Conservation (phyloP, 2,797 vertebrate genomes). For the Arrhamphus sclerolepis region DNA sequence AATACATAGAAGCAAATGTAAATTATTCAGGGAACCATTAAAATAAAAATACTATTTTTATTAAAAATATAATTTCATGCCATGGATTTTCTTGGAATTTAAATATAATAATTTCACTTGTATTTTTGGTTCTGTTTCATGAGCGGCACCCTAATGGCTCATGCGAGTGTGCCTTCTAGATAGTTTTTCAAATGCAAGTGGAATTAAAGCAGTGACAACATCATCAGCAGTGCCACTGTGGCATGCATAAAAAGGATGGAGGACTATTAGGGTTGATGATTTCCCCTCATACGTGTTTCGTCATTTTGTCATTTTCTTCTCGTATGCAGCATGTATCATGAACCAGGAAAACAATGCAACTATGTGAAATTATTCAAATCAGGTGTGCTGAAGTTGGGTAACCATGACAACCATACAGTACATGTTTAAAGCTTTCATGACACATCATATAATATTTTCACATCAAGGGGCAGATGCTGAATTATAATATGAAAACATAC, state of each 20-base stretch:
- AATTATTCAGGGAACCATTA: no score
- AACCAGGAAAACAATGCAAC: conserved; percentile 31
- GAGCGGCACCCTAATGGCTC: conserved; percentile 40
- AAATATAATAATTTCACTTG: no score
- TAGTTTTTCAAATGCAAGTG: conserved; percentile 49
- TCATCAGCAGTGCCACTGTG: conserved; percentile 56
- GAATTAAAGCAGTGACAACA: conserved; percentile 47
- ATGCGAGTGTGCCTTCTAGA: conserved; percentile 33
- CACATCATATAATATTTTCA: not conserved
- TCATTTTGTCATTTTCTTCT: conserved; percentile 38
- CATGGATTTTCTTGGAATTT: not conserved
- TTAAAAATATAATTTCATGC: not conserved
- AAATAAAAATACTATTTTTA: not conserved
- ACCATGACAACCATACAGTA: conserved; percentile 32
- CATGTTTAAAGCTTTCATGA: conserved; percentile 21
- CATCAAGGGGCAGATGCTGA: conserved; percentile 8
- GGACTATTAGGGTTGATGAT: conserved; percentile 34
- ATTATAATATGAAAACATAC: conserved; percentile 5
- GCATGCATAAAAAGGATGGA: conserved; percentile 14
- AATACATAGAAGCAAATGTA: not conserved
- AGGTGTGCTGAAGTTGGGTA: conserved; percentile 24
- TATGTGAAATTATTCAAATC: conserved; percentile 38
- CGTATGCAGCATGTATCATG: conserved; percentile 25
- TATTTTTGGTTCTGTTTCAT: conserved; percentile 14
- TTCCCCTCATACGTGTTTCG: conserved; percentile 26